Evolutionary conservation across 2,797 vertebrate species (phyloP).

Genomic region (Stomatorhinus walkeri): DNA sequence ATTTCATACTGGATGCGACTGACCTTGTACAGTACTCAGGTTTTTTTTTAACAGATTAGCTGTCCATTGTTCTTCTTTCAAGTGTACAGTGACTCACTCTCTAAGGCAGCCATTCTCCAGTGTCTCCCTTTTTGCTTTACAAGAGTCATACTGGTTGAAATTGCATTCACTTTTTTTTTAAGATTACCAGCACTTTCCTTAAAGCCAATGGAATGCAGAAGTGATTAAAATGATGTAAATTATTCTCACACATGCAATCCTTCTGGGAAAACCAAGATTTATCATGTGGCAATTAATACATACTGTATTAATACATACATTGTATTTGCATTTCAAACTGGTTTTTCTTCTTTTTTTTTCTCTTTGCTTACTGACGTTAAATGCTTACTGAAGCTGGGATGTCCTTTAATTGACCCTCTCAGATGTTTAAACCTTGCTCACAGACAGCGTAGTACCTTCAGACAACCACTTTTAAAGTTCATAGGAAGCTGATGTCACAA

Average conservation of each 20-base stretch:
- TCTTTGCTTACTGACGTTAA: background rate
- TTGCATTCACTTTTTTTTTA: background rate
- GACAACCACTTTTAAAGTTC: background rate
- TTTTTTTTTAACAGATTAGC: background rate
- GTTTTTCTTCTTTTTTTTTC: background rate
- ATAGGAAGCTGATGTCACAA: background rate
- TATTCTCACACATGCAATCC: background rate
- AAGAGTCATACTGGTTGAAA: background rate
- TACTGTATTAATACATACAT: background rate
- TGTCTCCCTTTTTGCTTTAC: background rate
- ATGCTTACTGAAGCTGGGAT: background rate
- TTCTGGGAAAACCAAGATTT: background rate
- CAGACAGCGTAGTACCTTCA: background rate
- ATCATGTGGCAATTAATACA: background rate
- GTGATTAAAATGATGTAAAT: background rate
- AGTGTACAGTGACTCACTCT: background rate
- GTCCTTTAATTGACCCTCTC: background rate
- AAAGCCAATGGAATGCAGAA: background rate
- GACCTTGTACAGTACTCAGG: background rate
- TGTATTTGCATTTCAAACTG: constrained; percentile 2
- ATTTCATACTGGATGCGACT: background rate
- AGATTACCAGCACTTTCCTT: background rate
- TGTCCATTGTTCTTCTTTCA: background rate
- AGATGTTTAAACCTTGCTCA: background rate
- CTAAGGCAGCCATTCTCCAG: background rate